Evolutionary conservation across 2,888 invertebrate species (phyloP).

Genomic region (Apamea monoglypha): DNA sequence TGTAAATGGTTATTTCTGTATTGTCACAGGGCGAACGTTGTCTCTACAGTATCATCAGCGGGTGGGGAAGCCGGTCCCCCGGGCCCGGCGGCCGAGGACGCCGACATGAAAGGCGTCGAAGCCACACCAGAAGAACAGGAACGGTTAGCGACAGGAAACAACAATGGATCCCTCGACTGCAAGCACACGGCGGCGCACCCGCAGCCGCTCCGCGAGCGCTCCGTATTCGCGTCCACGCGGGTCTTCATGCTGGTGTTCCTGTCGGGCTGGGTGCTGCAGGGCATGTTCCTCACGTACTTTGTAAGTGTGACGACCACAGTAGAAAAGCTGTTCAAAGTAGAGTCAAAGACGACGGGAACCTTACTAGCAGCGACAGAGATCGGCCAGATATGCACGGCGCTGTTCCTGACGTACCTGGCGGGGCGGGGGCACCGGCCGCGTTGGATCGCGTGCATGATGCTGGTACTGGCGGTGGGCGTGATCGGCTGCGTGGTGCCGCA

Average conservation of each 20-base stretch:
- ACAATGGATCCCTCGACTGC: slow-evolving; percentile 94
- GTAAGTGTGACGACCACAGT: slow-evolving; percentile 98
- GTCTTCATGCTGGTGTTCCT: slow-evolving; percentile 97
- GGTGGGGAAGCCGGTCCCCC: slow-evolving; percentile 83
- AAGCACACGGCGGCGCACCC: slow-evolving; percentile 91
- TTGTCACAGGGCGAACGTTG: slow-evolving; percentile 85
- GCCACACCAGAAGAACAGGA: slow-evolving; percentile 89
- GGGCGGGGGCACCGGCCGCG: slow-evolving; percentile 97
- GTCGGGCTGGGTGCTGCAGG: slow-evolving; percentile 96
- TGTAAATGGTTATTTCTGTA: slow-evolving; percentile 69
- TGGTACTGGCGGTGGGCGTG: slow-evolving; percentile 95
- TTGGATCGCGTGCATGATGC: slow-evolving; percentile 98
- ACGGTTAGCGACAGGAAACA: slow-evolving; percentile 88
- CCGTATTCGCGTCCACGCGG: slow-evolving; percentile 95
- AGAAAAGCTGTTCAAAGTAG: slow-evolving; percentile 97
- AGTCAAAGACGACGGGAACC: slow-evolving; percentile 97
- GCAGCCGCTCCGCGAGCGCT: slow-evolving; percentile 90
- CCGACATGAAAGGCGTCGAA: slow-evolving; percentile 88
- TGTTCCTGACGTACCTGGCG: slow-evolving; percentile 96
- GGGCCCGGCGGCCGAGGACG: slow-evolving; percentile 83
- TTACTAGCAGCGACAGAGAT: slow-evolving; percentile 97
- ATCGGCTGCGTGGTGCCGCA: slow-evolving; percentile 97
- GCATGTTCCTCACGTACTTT: slow-evolving; percentile 98
- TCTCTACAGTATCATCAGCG: slow-evolving; percentile 79
- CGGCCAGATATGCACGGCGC: slow-evolving; percentile 97